Base-by-base conservation (phyloP, 1,140 invertebrate species). In the Sinella curviseta region DNA sequence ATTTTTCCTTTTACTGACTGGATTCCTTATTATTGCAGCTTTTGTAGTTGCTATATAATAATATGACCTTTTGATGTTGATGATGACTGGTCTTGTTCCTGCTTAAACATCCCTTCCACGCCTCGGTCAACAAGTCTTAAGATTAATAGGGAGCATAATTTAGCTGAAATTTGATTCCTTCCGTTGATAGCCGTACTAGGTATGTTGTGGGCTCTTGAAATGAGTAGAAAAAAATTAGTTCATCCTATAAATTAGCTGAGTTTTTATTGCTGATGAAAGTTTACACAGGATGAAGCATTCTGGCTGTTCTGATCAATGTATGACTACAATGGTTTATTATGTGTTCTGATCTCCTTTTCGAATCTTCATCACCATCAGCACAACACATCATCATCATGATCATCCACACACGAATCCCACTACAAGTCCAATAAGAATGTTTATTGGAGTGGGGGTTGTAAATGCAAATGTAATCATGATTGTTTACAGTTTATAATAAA, bases 131-230 rank as follows among this genome's bases (percentile, higher is more conserved):
- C 16, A 30, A 30, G 26, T 70, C 31, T 30, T 14, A 70, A 31
- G 65, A 70, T 70, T 60, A 60, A n/a, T n/a, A n/a, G n/a, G n/a
- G 55, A 60, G 55, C 55, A 24, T 70, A 70, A 70, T 70, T 70
- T 33, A 70, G 12, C 12, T 70, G 65, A 70, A 70, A 70, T 70
- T 70, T 33, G 65, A 70, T 70, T 70, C 65, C 30, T 70, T 33
- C 14, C 26, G 8, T 70, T 33, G 65, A 70, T 70, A 70, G 65
- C 65, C 65, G 8, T 70, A 17, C 65, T 70, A 31, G 65, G 65
- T 8, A 70, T 70, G 65, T 60, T 60, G 55, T 70, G 65, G 65
- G 65, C 31, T 60, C 55, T 70, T 70, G 65, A 33, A 70, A 70
- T 70, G 65, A 30, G 55, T 70, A 31, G 57, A 33, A 30, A 70